Evolutionary conservation across 1,140 invertebrate genomes (phyloP).

Genomic region (Semibalanus balanoides): DNA sequence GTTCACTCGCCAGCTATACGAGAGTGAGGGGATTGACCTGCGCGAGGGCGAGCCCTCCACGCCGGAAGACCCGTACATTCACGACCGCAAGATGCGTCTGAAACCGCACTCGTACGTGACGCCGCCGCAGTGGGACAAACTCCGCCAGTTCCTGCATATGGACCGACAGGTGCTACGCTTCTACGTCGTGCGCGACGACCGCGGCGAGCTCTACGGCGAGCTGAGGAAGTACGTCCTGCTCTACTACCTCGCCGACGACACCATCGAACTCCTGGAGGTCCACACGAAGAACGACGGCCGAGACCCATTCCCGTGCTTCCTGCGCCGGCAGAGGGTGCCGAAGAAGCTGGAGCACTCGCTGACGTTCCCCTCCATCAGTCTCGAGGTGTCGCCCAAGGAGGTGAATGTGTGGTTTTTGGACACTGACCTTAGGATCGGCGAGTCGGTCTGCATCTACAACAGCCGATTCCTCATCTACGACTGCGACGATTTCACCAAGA

Average conservation of each 20-base stretch:
- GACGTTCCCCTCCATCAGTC: background rate
- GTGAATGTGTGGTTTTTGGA: background rate
- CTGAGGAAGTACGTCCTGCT: slow-evolving; percentile 57
- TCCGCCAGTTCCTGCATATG: slow-evolving; percentile 56
- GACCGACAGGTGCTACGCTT: slow-evolving; percentile 67
- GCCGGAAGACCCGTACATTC: slow-evolving; percentile 39
- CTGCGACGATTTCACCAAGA: slow-evolving; percentile 74
- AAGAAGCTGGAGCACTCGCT: slow-evolving; percentile 37
- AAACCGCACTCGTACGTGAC: background rate
- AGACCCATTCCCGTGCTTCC: slow-evolving; percentile 51
- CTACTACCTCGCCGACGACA: slow-evolving; percentile 77
- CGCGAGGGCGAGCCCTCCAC: slow-evolving; percentile 40
- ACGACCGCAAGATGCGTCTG: slow-evolving; percentile 31
- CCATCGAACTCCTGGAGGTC: slow-evolving; percentile 68
- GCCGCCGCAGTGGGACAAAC: slow-evolving; percentile 18
- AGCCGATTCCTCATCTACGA: slow-evolving; percentile 30
- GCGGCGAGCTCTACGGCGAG: slow-evolving; percentile 40
- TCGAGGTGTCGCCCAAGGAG: background rate
- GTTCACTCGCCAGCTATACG: slow-evolving; percentile 70
- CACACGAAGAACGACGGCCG: slow-evolving; percentile 49
- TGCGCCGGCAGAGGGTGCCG: slow-evolving; percentile 59
- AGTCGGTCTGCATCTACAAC: background rate
- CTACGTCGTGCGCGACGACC: slow-evolving; percentile 79
- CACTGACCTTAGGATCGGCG: background rate
- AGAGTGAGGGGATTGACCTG: slow-evolving; percentile 64